Conservation (phyloP, 2,888 invertebrate species). For the Plagiodera versicolora region DNA sequence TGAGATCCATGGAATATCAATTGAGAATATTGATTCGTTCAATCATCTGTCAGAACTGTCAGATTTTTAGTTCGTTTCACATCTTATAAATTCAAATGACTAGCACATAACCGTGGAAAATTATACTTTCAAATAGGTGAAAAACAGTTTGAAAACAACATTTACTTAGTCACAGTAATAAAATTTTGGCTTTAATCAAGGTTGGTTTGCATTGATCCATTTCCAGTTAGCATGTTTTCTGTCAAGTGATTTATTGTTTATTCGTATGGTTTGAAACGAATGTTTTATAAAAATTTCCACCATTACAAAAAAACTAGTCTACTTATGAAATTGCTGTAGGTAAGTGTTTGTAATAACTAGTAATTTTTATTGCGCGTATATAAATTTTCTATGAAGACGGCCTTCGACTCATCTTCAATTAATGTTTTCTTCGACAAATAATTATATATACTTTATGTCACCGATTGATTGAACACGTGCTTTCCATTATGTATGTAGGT, state of each 20-base stretch:
- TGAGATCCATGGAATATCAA: too few relatives aligned
- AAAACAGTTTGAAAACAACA: too few relatives aligned
- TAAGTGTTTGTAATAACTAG: not conserved
- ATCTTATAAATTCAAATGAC: too few relatives aligned
- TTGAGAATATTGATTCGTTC: too few relatives aligned
- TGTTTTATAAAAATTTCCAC: slow-evolving; percentile 6
- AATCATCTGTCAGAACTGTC: too few relatives aligned
- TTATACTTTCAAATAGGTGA: too few relatives aligned
- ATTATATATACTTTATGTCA: slow-evolving; percentile 22
- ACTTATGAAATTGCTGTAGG: slow-evolving; percentile 5
- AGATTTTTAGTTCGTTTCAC: too few relatives aligned
- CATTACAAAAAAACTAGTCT: slow-evolving; percentile 4
- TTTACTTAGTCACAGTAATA: too few relatives aligned
- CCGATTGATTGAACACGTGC: slow-evolving; percentile 17
- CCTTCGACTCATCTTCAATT: slow-evolving; percentile 26
- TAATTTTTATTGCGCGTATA: not conserved
- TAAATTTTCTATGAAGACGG: slow-evolving; percentile 16
- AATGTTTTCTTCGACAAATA: slow-evolving; percentile 25
- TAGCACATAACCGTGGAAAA: too few relatives aligned
- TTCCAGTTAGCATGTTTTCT: too few relatives aligned
- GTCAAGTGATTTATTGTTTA: not conserved
- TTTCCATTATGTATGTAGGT: slow-evolving; percentile 4
- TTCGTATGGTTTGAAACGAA: not conserved
- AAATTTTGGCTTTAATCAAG: too few relatives aligned
- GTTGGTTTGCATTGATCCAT: too few relatives aligned